Evolutionary conservation across 2,888 invertebrate species (phyloP).

Genomic region (Tetramorium bicarinatum): DNA sequence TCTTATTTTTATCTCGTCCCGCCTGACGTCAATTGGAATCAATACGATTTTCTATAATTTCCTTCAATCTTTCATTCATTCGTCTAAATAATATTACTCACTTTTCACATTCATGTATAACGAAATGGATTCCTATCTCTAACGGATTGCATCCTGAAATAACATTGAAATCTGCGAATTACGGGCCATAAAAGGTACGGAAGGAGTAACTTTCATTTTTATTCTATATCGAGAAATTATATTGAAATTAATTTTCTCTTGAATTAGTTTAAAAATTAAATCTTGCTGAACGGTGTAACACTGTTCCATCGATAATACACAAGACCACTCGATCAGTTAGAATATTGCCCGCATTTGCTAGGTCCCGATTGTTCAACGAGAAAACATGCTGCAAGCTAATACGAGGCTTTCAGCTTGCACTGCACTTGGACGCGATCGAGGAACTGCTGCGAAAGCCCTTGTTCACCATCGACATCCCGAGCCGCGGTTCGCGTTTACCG

Average conservation of each 20-base stretch:
- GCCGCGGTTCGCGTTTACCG: slow-evolving; percentile 9
- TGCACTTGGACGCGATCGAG: slow-evolving; percentile 19
- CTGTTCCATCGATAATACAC: not conserved
- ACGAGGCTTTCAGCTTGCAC: slow-evolving; percentile 17
- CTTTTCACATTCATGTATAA: not conserved
- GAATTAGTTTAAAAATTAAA: not conserved
- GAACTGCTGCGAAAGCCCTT: slow-evolving; percentile 7
- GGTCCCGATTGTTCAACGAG: slow-evolving; percentile 6
- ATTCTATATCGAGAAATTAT: not conserved
- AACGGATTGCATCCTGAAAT: not conserved
- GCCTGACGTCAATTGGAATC: slow-evolving; percentile 2
- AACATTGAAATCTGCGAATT: not conserved
- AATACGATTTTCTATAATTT: slow-evolving; percentile 12
- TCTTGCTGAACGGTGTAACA: not conserved
- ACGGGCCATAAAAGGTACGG: not conserved
- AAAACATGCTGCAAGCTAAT: slow-evolving; percentile 16
- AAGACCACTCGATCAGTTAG: not conserved
- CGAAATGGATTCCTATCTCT: not conserved
- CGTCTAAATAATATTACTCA: not conserved
- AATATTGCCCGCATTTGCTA: slow-evolving; percentile 8
- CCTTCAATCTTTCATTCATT: not conserved
- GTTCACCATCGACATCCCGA: slow-evolving; percentile 23
- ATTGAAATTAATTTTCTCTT: not conserved
- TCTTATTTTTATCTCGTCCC: slow-evolving; percentile 22
- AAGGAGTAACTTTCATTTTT: not conserved